These are phyloP conservation scores for Tragelaphus buxtoni DNA, from an alignment of 2,113 vertebrate species.

Conservation along the genomic window DNA sequence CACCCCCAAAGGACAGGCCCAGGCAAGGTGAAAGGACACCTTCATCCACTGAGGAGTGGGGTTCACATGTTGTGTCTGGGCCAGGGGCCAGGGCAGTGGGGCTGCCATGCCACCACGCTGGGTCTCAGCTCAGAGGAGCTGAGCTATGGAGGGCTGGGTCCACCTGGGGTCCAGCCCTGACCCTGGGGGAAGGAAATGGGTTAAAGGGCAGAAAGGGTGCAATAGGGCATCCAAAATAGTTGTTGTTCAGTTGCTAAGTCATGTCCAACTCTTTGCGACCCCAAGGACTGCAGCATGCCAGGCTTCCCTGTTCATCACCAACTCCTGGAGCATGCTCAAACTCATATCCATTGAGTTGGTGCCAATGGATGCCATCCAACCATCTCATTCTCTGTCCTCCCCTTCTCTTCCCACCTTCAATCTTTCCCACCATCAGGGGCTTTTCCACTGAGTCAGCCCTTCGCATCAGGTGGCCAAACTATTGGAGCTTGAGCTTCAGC, in stretches of 20 bases:
- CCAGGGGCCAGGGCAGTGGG: accelerated
- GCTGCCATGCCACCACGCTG: accelerated
- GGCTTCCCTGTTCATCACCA: neutral
- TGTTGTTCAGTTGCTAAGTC: neutral
- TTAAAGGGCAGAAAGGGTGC: neutral
- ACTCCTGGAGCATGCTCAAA: neutral
- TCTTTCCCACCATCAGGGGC: neutral
- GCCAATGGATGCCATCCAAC: neutral
- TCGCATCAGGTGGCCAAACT: neutral
- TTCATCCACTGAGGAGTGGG: neutral
- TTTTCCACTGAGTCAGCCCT: neutral
- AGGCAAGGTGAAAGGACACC: neutral
- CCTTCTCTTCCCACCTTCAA: neutral
- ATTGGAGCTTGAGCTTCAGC: neutral
- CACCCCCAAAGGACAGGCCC: neutral
- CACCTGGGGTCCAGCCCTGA: neutral
- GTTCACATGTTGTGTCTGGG: accelerated
- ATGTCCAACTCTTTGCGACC: neutral
- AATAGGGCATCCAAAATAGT: neutral
- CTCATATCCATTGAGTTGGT: neutral
- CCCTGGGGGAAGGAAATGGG: neutral
- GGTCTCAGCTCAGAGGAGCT: neutral
- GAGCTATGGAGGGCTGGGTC: accelerated
- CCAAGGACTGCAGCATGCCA: neutral
- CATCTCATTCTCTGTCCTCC: neutral